A percentile compares a stretch with the other conserved stretches of the same genome.
These are phyloP conservation scores for Neosalanx taihuensis DNA, from an alignment of 2,797 vertebrate species.

Conservation along the genomic window DNA sequence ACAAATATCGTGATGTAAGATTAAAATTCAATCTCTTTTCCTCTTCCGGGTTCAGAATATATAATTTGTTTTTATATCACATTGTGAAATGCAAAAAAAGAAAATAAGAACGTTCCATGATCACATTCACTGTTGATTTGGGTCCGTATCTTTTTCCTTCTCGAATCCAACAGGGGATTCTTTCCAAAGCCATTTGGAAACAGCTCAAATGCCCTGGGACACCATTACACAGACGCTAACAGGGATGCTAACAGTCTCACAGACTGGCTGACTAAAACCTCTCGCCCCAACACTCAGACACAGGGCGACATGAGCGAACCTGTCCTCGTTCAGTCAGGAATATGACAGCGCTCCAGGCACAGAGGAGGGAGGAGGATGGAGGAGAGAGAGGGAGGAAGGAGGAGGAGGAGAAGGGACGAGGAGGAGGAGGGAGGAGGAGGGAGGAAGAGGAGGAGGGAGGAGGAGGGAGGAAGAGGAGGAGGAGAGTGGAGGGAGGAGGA, in stretches of 20 bases:
- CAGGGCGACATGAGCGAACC: neutral
- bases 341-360: neutral
- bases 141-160: neutral
- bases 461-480: neutral
- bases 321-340: neutral
- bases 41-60: too few species aligned
- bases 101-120: neutral
- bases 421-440: too few species aligned
- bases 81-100: too few species aligned
- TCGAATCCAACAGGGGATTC: neutral
- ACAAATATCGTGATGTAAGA: too few species aligned
- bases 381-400: neutral
- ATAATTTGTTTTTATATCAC: too few species aligned
- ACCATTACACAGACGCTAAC: neutral
- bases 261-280: neutral
- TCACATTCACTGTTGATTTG: neutral
- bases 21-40: too few species aligned
- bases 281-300: neutral
- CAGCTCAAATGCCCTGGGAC: neutral
- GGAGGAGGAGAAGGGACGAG: neutral
- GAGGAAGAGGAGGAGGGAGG: too few species aligned
- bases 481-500: too few species aligned
- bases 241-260: neutral
- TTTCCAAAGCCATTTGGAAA: neutral
- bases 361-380: too few species aligned